A percentile compares a stretch with the other conserved stretches of the same genome.
These are phyloP conservation scores for Macroglossus sobrinus DNA, from an alignment of 2,113 vertebrate genomes.

Conservation along the genomic window DNA sequence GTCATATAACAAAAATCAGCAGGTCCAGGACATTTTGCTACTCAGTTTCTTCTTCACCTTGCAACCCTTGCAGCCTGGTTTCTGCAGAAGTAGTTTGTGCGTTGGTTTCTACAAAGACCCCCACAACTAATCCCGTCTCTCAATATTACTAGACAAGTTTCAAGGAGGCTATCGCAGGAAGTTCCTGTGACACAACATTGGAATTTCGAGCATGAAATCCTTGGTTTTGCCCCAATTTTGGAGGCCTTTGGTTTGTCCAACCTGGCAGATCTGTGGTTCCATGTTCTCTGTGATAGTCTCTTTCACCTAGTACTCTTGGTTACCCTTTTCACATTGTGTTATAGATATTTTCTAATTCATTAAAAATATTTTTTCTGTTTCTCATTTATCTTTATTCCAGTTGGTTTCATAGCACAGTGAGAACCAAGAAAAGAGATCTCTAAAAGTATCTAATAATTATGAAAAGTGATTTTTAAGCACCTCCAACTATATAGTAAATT, in stretches of 20 bases:
- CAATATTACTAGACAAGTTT: not conserved
- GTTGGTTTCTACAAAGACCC: not conserved
- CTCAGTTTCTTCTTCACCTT: not conserved
- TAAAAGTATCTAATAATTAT: not conserved
- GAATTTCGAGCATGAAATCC: not conserved
- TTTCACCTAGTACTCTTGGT: not conserved
- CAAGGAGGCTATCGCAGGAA: not conserved
- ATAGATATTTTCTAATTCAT: not conserved
- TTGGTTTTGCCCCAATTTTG: not conserved
- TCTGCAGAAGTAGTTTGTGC: not conserved
- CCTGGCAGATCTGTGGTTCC: not conserved
- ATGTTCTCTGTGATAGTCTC: not conserved
- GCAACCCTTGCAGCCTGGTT: not conserved
- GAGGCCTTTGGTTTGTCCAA: not conserved
- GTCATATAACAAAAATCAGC: not conserved
- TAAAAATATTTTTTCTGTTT: not conserved
- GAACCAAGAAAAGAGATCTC: not conserved
- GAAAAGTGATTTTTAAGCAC: not conserved
- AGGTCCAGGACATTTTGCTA: not conserved
- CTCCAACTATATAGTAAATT: not conserved
- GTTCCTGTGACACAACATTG: not conserved
- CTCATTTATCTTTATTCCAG: not conserved
- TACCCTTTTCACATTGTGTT: not conserved
- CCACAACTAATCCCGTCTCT: not conserved
- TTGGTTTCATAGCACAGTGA: not conserved